Evolutionary conservation across 2,888 invertebrate genomes (phyloP).

Genomic region (Caenorhabditis imperialis): DNA sequence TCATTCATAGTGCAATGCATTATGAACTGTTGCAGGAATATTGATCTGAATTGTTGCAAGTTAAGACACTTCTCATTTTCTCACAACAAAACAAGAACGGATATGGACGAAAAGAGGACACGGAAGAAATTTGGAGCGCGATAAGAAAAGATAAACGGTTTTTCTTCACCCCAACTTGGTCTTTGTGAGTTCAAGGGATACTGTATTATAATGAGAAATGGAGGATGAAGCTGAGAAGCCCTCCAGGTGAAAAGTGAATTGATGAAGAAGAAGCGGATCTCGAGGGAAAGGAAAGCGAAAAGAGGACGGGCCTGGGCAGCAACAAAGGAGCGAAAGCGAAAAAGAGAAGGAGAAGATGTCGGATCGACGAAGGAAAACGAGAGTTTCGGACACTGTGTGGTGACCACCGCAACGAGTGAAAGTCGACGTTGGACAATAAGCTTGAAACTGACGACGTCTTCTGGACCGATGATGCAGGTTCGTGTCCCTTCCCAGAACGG

Average conservation of each 20-base stretch:
- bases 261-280: conserved; percentile 52
- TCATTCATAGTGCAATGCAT: too few species aligned
- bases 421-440: conserved; percentile 47
- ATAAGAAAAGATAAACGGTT: conserved; percentile 37
- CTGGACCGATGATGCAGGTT: conserved; percentile 32
- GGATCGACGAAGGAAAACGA: conserved; percentile 41
- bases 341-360: conserved; percentile 20
- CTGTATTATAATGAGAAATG: conserved; percentile 7
- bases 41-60: conserved; percentile 8
- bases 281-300: conserved; percentile 37
- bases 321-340: conserved; percentile 37
- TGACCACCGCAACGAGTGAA: conserved; percentile 49
- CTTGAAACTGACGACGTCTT: conserved; percentile 48
- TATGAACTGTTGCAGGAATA: too few species aligned
- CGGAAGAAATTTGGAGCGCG: conserved; percentile 19
- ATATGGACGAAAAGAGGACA: conserved; percentile 27
- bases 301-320: conserved; percentile 36
- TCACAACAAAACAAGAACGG: conserved; percentile 16
- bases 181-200: too few species aligned
- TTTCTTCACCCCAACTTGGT: conserved; percentile 11
- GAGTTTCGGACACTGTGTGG: conserved; percentile 49
- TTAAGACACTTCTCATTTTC: background rate
- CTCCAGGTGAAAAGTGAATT: conserved; percentile 48
- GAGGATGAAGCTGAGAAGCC: conserved; percentile 29
- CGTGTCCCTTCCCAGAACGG: conserved; percentile 38